phyloP scores from a whole-genome alignment of 2,113 vertebrate species.

The Melozone crissalis region DNA sequence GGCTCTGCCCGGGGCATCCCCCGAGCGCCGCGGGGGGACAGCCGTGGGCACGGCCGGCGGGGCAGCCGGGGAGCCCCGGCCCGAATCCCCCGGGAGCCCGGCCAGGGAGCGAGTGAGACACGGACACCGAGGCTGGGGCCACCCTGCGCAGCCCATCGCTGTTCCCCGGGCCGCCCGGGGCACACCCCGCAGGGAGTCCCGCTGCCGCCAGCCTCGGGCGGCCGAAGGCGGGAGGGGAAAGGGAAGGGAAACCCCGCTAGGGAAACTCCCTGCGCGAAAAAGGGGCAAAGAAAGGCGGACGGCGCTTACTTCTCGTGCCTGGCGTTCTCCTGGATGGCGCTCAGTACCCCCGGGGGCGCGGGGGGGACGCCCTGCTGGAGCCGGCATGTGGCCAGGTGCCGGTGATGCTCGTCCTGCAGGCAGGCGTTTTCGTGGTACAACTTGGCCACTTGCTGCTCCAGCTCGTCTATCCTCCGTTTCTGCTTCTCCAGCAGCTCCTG shows the following conservation, averaged over 20 bases:
- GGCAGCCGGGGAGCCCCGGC: not conserved
- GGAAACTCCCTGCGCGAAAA: not conserved
- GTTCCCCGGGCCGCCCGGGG: not conserved
- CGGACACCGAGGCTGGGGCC: not conserved
- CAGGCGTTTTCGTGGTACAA: constrained; percentile 84
- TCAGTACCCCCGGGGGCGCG: constrained; percentile 59
- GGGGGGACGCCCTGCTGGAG: constrained; percentile 70
- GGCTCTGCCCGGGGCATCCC: not conserved
- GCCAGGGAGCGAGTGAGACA: not conserved
- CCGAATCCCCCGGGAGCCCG: not conserved
- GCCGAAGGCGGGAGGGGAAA: not conserved
- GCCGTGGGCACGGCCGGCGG: not conserved
- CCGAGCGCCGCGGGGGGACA: not conserved
- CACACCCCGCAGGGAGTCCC: not conserved
- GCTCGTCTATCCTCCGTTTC: constrained; percentile 85
- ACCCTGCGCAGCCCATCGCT: not conserved
- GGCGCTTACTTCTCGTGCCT: constrained; percentile 83
- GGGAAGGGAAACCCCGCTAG: not conserved
- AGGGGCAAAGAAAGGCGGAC: not conserved
- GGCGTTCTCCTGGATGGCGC: constrained; percentile 80
- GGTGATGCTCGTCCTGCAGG: constrained; percentile 86
- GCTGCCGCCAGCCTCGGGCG: not conserved
- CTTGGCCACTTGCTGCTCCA: constrained; percentile 88
- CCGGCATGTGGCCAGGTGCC: constrained; percentile 90
- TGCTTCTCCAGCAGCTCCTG: constrained; percentile 90